Evolutionary conservation across 2,888 invertebrate species (phyloP).

Genomic region (Heliconius cydno): DNA sequence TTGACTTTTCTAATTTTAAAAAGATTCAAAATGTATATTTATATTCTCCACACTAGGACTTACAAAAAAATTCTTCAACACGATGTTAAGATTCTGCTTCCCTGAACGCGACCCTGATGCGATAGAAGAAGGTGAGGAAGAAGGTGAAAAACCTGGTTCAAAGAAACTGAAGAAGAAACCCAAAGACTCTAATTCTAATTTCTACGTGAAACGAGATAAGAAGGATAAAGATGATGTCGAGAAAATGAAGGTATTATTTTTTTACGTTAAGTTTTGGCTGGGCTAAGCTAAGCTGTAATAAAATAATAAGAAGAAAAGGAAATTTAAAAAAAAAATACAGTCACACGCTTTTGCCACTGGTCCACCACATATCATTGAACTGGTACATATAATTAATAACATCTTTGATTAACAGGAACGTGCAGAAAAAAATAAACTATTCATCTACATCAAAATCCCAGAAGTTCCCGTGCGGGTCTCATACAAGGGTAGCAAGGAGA

Average conservation of each 20-base stretch:
- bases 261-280: conserved; percentile 42
- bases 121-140: conserved; percentile 87
- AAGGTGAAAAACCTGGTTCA: conserved; percentile 67
- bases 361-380: no score
- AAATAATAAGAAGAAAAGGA: no score
- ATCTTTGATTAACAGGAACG: conserved; percentile 85
- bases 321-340: no score
- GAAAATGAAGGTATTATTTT: conserved; percentile 91
- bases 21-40: not conserved
- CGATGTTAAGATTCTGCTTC: conserved; percentile 98
- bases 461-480: conserved; percentile 97
- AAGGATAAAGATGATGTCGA: conserved; percentile 97
- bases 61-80: conserved; percentile 98
- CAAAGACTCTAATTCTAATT: conserved; percentile 92
- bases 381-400: no score
- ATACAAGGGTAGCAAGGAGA: conserved; percentile 99
- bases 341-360: no score
- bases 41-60: conserved; percentile 81
- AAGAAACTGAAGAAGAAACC: conserved; percentile 82
- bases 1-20: no score
- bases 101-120: conserved; percentile 95
- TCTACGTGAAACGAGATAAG: conserved; percentile 93
- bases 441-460: conserved; percentile 99
- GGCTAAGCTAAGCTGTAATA: no score
- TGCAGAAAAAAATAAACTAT: conserved; percentile 98